Base-by-base conservation (phyloP, 92 coral and sea anemone genomes). In the Meandrina meandrites region DNA sequence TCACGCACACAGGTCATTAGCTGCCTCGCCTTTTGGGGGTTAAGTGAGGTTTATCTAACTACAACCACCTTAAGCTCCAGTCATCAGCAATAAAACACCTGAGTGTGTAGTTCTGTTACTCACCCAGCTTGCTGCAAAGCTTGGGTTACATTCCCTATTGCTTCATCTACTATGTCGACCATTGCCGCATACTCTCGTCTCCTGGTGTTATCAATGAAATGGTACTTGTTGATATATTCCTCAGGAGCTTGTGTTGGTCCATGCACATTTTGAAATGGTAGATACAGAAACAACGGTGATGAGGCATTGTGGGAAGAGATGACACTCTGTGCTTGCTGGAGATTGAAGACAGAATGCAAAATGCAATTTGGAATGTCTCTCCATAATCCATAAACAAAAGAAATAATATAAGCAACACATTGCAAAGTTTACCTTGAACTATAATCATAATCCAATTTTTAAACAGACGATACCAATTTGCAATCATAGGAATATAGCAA, bases 81-180 rank as follows among this genome's bases (percentile, higher is more conserved):
- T 2, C 45, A 40, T 6, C 45, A 48, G 53, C 0, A 12, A 13
- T 48, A 9, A 48, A 48, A 8, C 53, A 4, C 4, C 53, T 48
- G 45, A 2, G 45, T 6, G 12, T 48, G 67, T 18, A 58, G 67
- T 58, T 5, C 22, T 0, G 9, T 60, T 19, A 72, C 92, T 48
- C 80, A 89, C 92, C 80, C 92, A 21, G 87, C 71, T 14, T 79
- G 80, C 81, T 89, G 58, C 81, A 89, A 56, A 5, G 88, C 36
- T 85, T 58, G 35, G 7, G 92, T 89, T 3, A 89, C 79, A 84
- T 89, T 89, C 37, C 91, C 91, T 48, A 89, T 86, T 27, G 91
- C 91, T 79, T 89, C 89, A 72, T 89, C 92, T 79, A 89, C 88
- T 64, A 89, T 89, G 45, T 89, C 92, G 19, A 89, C 92, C 92